These are phyloP conservation scores for Pagrus major DNA, from an alignment of 2,113 vertebrate genomes.

Conservation along the genomic window DNA sequence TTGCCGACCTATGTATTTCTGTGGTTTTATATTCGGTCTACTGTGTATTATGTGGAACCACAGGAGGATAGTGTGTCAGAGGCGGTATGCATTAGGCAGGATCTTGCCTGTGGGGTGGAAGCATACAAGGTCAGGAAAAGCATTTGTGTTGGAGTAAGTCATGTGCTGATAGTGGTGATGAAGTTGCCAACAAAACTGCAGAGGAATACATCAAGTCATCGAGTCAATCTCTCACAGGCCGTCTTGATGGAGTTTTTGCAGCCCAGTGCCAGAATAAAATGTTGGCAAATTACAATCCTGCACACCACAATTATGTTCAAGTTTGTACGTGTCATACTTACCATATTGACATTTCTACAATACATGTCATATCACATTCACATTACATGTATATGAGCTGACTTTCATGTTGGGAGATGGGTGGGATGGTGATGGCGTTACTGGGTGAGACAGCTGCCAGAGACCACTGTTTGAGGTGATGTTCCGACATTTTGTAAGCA, in stretches of 20 bases:
- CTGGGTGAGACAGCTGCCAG: too few relatives aligned
- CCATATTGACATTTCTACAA: too few relatives aligned
- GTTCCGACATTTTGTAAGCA: too few relatives aligned
- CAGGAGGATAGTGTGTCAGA: slow-evolving; percentile 66
- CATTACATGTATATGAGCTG: too few relatives aligned
- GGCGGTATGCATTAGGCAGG: slow-evolving; percentile 32
- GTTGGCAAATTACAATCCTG: too few relatives aligned
- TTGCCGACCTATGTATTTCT: slow-evolving; percentile 66
- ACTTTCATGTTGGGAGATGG: too few relatives aligned
- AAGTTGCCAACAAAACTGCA: slow-evolving; percentile 8
- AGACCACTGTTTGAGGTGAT: too few relatives aligned
- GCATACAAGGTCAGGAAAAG: slow-evolving; percentile 57
- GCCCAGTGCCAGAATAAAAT: too few relatives aligned
- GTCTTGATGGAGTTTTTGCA: neutral
- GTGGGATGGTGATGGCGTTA: too few relatives aligned
- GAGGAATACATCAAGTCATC: neutral
- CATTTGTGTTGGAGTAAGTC: slow-evolving; percentile 27
- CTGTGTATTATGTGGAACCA: slow-evolving; percentile 57
- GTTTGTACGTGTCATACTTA: too few relatives aligned
- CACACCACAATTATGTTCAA: too few relatives aligned
- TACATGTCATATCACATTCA: too few relatives aligned
- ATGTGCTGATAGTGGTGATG: slow-evolving; percentile 24
- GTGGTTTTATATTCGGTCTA: slow-evolving; percentile 64
- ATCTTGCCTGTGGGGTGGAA: slow-evolving; percentile 48
- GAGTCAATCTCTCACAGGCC: neutral